Evolutionary conservation across 2,797 vertebrate genomes (phyloP).

Genomic region (Sciaenops ocellatus): DNA sequence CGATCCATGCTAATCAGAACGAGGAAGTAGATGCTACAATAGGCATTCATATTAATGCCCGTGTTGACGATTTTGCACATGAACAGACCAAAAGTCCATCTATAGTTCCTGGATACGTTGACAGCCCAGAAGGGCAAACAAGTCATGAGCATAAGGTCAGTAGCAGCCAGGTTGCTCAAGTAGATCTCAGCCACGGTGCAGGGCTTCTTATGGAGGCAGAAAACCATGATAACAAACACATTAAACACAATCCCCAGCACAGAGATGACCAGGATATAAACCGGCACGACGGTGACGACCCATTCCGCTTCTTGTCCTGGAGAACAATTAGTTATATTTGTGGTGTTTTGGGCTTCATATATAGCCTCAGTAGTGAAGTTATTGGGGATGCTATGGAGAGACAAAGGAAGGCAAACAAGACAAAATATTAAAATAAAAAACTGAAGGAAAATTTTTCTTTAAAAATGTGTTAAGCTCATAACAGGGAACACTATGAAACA

Average conservation of each 20-base stretch:
- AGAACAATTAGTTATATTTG: too few relatives aligned
- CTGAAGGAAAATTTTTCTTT: too few relatives aligned
- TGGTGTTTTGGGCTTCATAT: too few relatives aligned
- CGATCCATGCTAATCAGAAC: conserved; percentile 90
- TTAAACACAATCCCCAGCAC: conserved; percentile 87
- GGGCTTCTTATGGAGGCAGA: conserved; percentile 84
- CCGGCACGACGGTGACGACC: conserved; percentile 70
- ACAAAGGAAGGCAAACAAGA: too few relatives aligned
- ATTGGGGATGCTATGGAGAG: too few relatives aligned
- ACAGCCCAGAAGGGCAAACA: conserved; percentile 92
- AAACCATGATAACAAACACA: conserved; percentile 84
- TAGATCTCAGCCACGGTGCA: conserved; percentile 90
- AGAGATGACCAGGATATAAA: conserved; percentile 81
- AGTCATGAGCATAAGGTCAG: conserved; percentile 87
- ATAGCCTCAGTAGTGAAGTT: too few relatives aligned
- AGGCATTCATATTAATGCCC: conserved; percentile 87
- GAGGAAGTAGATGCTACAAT: conserved; percentile 90
- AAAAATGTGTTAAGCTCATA: too few relatives aligned
- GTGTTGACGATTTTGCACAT: conserved; percentile 87
- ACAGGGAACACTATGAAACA: too few relatives aligned
- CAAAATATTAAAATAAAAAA: too few relatives aligned
- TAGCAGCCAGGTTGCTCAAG: conserved; percentile 88
- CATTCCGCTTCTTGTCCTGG: background rate
- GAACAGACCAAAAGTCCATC: conserved; percentile 88
- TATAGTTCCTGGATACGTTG: conserved; percentile 81